phyloP scores from a whole-genome alignment of 2,888 invertebrate genomes.

The Lathronympha strigana region DNA sequence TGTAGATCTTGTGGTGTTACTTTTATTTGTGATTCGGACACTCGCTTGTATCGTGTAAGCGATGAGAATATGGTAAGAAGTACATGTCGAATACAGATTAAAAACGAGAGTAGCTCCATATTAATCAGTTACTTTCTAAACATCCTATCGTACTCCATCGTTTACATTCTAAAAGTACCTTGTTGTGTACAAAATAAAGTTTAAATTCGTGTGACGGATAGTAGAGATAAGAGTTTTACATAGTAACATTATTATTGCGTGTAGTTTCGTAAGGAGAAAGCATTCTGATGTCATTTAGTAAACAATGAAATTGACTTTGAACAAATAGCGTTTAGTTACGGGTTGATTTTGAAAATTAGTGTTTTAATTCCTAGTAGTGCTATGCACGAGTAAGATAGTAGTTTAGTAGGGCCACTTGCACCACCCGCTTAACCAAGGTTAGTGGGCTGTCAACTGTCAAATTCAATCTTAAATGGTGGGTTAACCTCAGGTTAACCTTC shows the following conservation, averaged over 20 bases:
- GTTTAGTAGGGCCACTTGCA: no score
- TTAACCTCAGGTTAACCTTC: no score
- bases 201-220: background rate
- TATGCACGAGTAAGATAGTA: background rate
- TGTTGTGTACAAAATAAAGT: background rate
- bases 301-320: slow-evolving; percentile 26
- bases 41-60: background rate
- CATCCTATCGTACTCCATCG: background rate
- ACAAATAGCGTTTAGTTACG: slow-evolving; percentile 4
- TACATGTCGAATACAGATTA: slow-evolving; percentile 61
- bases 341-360: slow-evolving; percentile 3
- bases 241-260: slow-evolving; percentile 25
- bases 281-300: slow-evolving; percentile 35
- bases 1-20: background rate
- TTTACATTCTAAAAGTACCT: background rate
- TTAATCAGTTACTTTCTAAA: background rate
- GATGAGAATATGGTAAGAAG: slow-evolving; percentile 25
- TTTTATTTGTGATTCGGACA: background rate
- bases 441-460: no score
- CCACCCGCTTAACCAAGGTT: no score
- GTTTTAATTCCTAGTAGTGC: background rate
- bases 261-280: slow-evolving; percentile 40
- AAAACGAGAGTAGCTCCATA: slow-evolving; percentile 52
- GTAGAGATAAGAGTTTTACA: background rate
- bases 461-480: no score